These are phyloP conservation scores for Chymomyza procnemis DNA, from an alignment of 2,888 invertebrate species.

Conservation along the genomic window DNA sequence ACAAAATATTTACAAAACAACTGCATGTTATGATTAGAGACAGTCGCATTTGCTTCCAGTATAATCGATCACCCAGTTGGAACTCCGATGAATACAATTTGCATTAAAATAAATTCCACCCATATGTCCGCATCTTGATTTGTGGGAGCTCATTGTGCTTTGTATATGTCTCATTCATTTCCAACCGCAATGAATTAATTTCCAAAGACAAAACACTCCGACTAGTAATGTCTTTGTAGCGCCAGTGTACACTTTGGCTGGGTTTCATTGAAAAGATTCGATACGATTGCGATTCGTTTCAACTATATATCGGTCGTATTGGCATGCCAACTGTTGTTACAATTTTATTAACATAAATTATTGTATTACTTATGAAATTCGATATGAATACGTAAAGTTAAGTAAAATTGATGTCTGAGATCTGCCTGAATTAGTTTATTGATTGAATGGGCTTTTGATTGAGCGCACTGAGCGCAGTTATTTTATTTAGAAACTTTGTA, in stretches of 20 bases:
- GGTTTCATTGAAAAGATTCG: constrained; percentile 45
- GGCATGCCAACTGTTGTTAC: constrained; percentile 50
- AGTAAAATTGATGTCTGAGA: constrained; percentile 43
- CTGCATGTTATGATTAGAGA: constrained; percentile 57
- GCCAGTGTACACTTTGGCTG: not conserved
- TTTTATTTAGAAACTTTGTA: not conserved
- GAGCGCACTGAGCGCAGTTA: constrained; percentile 11
- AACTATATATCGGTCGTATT: constrained; percentile 46
- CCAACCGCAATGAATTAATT: not conserved
- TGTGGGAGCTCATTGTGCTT: not conserved
- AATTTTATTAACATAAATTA: constrained; percentile 65
- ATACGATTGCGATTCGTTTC: constrained; percentile 27
- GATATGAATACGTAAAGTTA: constrained; percentile 16
- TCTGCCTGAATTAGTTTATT: constrained; percentile 23
- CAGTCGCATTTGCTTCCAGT: constrained; percentile 55
- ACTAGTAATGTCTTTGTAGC: not conserved
- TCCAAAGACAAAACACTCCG: constrained; percentile 43
- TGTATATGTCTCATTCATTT: not conserved
- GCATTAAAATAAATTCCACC: not conserved
- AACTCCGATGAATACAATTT: constrained; percentile 26
- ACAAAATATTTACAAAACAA: constrained; percentile 72
- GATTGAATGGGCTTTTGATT: constrained; percentile 43
- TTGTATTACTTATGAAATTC: constrained; percentile 18
- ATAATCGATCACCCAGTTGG: constrained; percentile 68
- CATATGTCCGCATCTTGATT: not conserved